phyloP scores from a whole-genome alignment of 2,888 invertebrate genomes.

The Podabrus alpinus region DNA sequence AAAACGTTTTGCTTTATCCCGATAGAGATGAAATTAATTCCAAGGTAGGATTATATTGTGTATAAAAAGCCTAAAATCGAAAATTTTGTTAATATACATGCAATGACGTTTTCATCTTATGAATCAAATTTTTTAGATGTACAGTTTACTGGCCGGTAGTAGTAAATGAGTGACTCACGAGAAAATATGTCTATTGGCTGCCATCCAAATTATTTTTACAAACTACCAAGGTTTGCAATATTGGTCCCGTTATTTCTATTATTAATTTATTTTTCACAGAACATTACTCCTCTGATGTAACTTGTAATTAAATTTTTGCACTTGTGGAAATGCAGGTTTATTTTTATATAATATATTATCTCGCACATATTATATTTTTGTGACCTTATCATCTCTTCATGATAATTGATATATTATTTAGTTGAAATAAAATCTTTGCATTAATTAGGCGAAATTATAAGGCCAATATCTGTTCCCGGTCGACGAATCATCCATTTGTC shows the following conservation, averaged over 20 bases:
- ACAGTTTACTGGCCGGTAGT: conserved; percentile 33
- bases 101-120: background rate
- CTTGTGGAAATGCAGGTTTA: background rate
- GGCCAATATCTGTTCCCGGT: background rate
- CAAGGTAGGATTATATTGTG: conserved; percentile 33
- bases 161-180: conserved; percentile 30
- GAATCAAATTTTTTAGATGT: background rate
- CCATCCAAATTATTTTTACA: conserved; percentile 33
- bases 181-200: conserved; percentile 33
- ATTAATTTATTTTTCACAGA: background rate
- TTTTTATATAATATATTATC: background rate
- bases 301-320: background rate
- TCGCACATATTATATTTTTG: background rate
- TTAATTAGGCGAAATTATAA: too few species aligned
- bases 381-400: too few species aligned
- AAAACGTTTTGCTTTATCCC: conserved; percentile 27
- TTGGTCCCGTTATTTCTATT: background rate
- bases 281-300: background rate
- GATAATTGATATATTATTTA: too few species aligned
- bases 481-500: background rate
- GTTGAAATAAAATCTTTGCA: too few species aligned
- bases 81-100: background rate
- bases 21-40: conserved; percentile 34
- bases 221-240: conserved; percentile 17
- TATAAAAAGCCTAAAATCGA: too few species aligned